Evolutionary conservation across 2,888 invertebrate species (phyloP), one percentile per base, ranked within the genome.

Genomic region (Buathra laborator): DNA sequence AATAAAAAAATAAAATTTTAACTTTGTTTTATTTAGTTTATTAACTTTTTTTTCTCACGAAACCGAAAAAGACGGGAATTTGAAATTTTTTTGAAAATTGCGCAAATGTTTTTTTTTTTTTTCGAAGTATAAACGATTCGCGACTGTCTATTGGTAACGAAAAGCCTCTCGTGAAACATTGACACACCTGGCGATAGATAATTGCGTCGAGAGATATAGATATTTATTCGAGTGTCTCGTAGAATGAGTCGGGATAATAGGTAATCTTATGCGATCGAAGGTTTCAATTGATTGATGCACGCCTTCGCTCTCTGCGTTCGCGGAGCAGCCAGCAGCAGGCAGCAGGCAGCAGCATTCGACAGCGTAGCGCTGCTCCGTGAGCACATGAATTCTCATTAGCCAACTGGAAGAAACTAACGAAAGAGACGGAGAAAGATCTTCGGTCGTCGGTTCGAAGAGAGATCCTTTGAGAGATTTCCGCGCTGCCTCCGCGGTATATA

Each of bases 361-460:
- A 46, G 46, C 14, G 75, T 81, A 37, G 67, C 59, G n/a, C 62
- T 62, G 48, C 59, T 62, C 62, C 56, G 44, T 44, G 72, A 82
- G 85, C 78, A 64, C 86, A 87, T 87, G 86, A 87, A 87, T 87
- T 87, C 86, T 87, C 86, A 87, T 87, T 87, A 87, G 86, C 86
- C 85, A 85, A 86, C 83, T 66, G 81, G 83, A 74, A 68, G 81
- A 75, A 78, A 67, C 53, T 66, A 77, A 77, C 29, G 76, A 68
- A 62, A 56, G 59, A 74, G 68, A 66, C 66, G 56, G 67, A 80
- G 67, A 74, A 64, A 74, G 82, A 82, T 85, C 81, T 85, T 51
- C 71, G 62, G 62, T 71, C 62, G 85, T 85, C 84, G 72, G 78
- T 37, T 80, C 82, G 74, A 81, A 86, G 86, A 86, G 37, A 37